Evolutionary conservation across 2,888 invertebrate genomes (phyloP).

Genomic region (Argyra leucocephala): DNA sequence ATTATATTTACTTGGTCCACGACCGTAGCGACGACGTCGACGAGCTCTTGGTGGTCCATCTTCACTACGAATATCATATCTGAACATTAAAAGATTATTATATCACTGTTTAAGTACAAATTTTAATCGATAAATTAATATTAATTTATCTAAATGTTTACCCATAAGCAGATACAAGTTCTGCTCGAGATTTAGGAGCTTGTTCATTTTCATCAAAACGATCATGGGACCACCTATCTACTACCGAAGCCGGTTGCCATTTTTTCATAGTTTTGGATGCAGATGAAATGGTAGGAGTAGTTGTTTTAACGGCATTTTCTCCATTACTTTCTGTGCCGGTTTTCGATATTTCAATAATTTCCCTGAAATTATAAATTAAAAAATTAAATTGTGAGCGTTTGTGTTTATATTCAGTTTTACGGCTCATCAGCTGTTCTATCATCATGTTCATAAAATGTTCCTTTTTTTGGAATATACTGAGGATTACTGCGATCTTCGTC

Average conservation of each 20-base stretch:
- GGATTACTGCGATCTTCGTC: conserved; percentile 94
- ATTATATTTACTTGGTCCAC: conserved; percentile 85
- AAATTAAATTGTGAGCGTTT: not conserved
- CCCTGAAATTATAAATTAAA: conserved; percentile 30
- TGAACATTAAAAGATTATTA: conserved; percentile 30
- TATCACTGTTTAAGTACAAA: not conserved
- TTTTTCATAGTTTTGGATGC: conserved; percentile 42
- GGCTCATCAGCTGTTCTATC: conserved; percentile 69
- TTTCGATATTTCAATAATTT: conserved; percentile 31
- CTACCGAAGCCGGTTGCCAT: conserved; percentile 42
- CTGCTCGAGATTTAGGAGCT: conserved; percentile 75
- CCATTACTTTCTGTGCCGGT: conserved; percentile 36
- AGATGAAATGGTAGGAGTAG: conserved; percentile 35
- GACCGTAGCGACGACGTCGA: conserved; percentile 75
- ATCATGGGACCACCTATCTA: conserved; percentile 78
- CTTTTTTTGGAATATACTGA: conserved; percentile 91
- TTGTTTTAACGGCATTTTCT: conserved; percentile 30
- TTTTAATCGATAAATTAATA: not conserved
- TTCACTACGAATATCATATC: conserved; percentile 86
- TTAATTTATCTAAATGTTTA: conserved; percentile 44
- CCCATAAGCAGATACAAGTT: conserved; percentile 77
- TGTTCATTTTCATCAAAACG: conserved; percentile 51
- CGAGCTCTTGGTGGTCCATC: conserved; percentile 83
- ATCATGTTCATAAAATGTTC: conserved; percentile 95
- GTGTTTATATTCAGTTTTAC: conserved; percentile 40